phyloP scores from a whole-genome alignment of 2,113 vertebrate species.

The Chaetorhynchus papuensis region DNA sequence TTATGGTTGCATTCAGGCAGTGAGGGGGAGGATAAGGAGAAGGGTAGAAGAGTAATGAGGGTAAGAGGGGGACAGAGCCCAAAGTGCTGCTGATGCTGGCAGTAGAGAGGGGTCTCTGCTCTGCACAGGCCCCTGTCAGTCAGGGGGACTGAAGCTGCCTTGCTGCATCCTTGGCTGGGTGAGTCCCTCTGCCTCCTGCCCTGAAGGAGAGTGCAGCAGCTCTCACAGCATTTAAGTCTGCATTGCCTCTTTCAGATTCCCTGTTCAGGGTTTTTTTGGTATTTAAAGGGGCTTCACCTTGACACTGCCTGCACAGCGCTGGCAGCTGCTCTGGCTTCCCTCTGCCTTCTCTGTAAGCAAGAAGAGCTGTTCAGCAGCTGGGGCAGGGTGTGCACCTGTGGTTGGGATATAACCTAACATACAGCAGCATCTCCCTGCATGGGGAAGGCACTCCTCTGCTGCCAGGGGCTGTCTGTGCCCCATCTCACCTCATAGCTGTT shows the following conservation, averaged over 20 bases:
- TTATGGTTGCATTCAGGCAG: neutral
- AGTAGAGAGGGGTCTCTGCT: neutral
- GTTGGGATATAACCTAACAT: neutral
- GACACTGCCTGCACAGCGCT: neutral
- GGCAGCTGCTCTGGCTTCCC: neutral
- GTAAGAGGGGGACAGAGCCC: neutral
- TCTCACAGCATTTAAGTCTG: neutral
- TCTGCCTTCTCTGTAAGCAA: neutral
- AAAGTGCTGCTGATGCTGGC: neutral
- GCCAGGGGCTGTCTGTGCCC: rapidly evolving
- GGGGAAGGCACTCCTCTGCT: neutral
- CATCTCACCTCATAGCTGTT: neutral
- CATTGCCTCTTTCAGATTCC: neutral
- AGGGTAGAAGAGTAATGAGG: neutral
- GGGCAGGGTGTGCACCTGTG: neutral
- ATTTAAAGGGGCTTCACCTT: neutral
- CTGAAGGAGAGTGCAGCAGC: neutral
- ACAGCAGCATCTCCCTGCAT: neutral
- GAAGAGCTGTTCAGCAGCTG: neutral
- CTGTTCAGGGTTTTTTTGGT: neutral
- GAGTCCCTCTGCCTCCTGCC: neutral
- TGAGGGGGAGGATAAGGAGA: neutral
- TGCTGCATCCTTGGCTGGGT: neutral
- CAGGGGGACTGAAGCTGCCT: neutral
- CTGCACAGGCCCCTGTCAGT: neutral